Percentiles rank a stretch among this genome's conserved stretches.
Conservation (phyloP, 2,113 vertebrate genomes). For the Grammomys dolichurus region DNA sequence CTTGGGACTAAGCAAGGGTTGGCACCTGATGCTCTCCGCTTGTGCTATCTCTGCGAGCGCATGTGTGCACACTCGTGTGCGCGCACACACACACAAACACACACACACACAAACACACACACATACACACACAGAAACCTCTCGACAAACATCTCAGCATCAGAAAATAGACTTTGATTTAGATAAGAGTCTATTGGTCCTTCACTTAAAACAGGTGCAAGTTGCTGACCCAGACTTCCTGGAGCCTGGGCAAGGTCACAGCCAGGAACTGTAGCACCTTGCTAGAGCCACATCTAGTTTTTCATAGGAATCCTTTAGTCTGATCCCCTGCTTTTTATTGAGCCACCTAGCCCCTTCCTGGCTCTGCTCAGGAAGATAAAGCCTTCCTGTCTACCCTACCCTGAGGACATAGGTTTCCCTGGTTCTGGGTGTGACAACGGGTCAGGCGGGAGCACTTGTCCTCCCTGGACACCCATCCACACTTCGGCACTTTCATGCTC, state of each 20-base stretch:
- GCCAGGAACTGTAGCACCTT: not conserved
- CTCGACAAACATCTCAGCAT: not conserved
- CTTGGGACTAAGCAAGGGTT: rapidly evolving
- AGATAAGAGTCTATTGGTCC: not conserved
- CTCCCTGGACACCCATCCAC: not conserved
- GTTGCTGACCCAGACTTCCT: not conserved
- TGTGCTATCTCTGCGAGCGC: too few species aligned
- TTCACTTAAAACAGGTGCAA: not conserved
- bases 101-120: too few species aligned
- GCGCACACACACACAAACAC: too few species aligned
- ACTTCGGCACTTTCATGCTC: not conserved
- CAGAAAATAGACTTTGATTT: not conserved
- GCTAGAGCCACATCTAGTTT: not conserved
- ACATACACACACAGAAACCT: too few species aligned
- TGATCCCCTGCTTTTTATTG: not conserved
- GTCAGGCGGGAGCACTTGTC: not conserved
- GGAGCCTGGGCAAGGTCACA: not conserved
- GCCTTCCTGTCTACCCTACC: not conserved
- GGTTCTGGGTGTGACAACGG: not conserved
- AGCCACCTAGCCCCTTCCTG: not conserved
- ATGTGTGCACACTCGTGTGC: too few species aligned
- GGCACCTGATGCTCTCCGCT: not conserved
- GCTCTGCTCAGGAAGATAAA: not conserved
- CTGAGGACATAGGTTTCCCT: not conserved
- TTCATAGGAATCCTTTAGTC: not conserved